Evolutionary conservation across 1,140 invertebrate species (phyloP).

Genomic region (Papilio glaucus): DNA sequence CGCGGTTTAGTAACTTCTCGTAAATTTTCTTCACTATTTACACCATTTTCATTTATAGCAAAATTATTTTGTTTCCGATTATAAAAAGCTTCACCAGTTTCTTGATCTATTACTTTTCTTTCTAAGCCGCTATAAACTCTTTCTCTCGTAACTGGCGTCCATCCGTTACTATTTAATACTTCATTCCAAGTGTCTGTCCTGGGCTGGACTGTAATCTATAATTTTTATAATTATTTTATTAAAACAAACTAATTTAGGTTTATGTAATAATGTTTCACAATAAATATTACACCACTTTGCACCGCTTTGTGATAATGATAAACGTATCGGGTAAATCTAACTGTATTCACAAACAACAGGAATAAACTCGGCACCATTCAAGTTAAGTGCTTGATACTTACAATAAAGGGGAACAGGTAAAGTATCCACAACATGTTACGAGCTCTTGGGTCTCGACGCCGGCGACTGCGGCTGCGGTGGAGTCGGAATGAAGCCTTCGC

Average conservation of each 20-base stretch:
- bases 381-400: background rate
- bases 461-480: too few relatives aligned
- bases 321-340: background rate
- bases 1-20: background rate
- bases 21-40: background rate
- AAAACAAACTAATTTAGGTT: background rate
- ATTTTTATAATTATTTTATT: too few relatives aligned
- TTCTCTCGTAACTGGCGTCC: conserved; percentile 54
- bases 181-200: background rate
- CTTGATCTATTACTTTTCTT: conserved; percentile 45
- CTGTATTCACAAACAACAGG: background rate
- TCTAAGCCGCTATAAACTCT: conserved; percentile 41
- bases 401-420: too few relatives aligned
- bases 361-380: background rate
- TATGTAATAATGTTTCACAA: background rate
- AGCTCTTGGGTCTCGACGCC: too few relatives aligned
- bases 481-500: too few relatives aligned
- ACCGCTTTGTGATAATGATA: background rate
- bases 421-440: too few relatives aligned
- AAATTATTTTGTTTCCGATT: background rate
- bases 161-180: conserved; percentile 46
- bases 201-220: background rate
- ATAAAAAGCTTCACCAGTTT: background rate
- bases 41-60: background rate
- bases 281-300: background rate